Evolutionary conservation across 1,140 invertebrate species (phyloP), one percentile per base, ranked within the genome.

Genomic region (Cotesia glomerata): DNA sequence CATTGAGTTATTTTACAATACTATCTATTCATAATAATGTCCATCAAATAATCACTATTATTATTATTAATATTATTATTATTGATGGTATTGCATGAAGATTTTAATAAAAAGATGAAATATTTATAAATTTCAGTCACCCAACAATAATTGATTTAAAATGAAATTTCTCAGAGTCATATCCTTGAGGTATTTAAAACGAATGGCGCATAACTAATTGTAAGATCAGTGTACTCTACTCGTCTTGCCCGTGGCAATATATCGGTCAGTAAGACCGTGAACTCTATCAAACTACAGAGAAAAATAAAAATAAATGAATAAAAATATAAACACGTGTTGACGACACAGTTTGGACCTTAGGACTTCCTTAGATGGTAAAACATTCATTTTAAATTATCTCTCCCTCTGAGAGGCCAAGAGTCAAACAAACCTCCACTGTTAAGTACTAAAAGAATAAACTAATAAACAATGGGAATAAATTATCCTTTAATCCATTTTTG

Each of bases 331-430:
- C 18, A n/a, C 14, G 58, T 26, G 18, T 59, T 34, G 58, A 59
- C 16, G 26, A 34, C 16, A 26, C 18, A 52, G 32, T 56, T 4
- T 75, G 76, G 79, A 79, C 76, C 77, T 79, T 77, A 81, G 75
- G 74, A 79, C 78, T 77, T 74, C 79, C 79, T 72, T 78, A 81
- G 77, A 79, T 75, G 78, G 79, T 62, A 69, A 75, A 72, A 76
- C 74, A 77, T 79, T 79, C 75, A 80, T 75, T 77, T 74, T 65
- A 71, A 75, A 74, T 76, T 9, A n/a, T 39, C 49, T 26, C 32
- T 56, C 11, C 52, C 58, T 63, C 39, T 35, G n/a, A 59, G 45
- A 63, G 58, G 56, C 58, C 59, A 71, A 54, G 36, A 45, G 39
- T 45, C 52, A 18, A 45, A 34, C 26, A 26, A 62, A 34, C 59